phyloP scores from a whole-genome alignment of 2,888 invertebrate genomes.

The Oscheius sp. region DNA sequence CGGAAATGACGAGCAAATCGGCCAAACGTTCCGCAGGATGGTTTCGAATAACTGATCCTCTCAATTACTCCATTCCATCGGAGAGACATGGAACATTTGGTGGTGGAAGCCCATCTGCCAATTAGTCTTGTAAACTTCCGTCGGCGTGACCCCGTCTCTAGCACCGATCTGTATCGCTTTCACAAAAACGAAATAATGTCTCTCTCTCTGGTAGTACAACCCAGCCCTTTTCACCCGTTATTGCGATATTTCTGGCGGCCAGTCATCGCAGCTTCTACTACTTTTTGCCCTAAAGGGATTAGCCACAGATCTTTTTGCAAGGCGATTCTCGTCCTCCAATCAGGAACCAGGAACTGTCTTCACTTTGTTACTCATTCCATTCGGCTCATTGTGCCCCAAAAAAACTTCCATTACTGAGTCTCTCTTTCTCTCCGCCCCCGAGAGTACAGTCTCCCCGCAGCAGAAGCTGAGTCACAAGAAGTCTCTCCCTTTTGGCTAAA shows the following conservation, averaged over 20 bases:
- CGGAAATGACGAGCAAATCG: conserved; percentile 12
- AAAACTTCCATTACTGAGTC: conserved; percentile 28
- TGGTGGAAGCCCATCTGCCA: conserved; percentile 28
- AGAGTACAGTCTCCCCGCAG: conserved; percentile 11
- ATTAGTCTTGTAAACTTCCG: conserved; percentile 29
- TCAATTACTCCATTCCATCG: conserved; percentile 17
- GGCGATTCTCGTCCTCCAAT: neutral
- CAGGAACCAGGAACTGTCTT: conserved; percentile 16
- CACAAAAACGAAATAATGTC: too few species aligned
- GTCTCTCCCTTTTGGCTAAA: conserved; percentile 20
- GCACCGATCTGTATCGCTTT: neutral
- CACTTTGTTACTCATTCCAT: conserved; percentile 19
- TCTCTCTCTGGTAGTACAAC: neutral
- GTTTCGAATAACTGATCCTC: conserved; percentile 29
- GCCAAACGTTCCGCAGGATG: conserved; percentile 21
- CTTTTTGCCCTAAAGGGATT: conserved; percentile 17
- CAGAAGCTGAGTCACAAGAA: too few species aligned
- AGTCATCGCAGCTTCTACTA: conserved; percentile 23
- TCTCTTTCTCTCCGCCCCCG: conserved; percentile 16
- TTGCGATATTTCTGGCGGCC: conserved; percentile 20
- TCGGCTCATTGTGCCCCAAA: conserved; percentile 26
- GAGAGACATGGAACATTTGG: neutral
- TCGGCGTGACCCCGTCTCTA: neutral
- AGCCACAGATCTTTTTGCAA: neutral
- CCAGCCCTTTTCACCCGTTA: neutral